A percentile compares a stretch with the other conserved stretches of the same genome.
phyloP scores from a whole-genome alignment of 1,140 invertebrate genomes.

The Drosophila nannoptera region DNA sequence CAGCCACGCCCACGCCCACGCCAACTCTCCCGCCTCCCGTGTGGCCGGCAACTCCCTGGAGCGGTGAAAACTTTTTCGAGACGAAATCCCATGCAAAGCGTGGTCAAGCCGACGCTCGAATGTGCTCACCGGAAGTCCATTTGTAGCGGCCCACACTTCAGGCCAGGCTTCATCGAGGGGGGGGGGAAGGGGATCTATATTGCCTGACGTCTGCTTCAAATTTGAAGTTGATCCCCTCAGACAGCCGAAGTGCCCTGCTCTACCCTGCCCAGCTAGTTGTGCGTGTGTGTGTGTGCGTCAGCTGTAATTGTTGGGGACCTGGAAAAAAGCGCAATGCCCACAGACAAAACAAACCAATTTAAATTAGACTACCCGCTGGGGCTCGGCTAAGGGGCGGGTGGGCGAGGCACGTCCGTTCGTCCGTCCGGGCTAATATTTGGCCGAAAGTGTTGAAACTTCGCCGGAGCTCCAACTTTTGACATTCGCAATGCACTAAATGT shows the following conservation, averaged over 20 bases:
- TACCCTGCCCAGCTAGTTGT: slow-evolving; percentile 31
- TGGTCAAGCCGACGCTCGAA: background rate
- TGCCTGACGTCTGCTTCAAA: too few relatives aligned
- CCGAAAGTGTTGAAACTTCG: slow-evolving; percentile 66
- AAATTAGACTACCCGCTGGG: slow-evolving; percentile 66
- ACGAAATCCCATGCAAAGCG: slow-evolving; percentile 30
- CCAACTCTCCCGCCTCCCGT: slow-evolving; percentile 6
- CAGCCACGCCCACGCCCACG: background rate
- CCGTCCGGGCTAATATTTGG: slow-evolving; percentile 43
- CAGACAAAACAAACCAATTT: slow-evolving; percentile 78
- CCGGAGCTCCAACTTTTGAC: slow-evolving; percentile 64
- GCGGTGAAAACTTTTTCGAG: slow-evolving; percentile 69
- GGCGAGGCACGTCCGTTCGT: slow-evolving; percentile 13
- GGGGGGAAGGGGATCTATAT: too few relatives aligned
- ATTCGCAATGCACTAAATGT: slow-evolving; percentile 73
- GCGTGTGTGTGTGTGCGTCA: slow-evolving; percentile 30
- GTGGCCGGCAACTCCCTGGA: slow-evolving; percentile 54
- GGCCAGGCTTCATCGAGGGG: too few relatives aligned
- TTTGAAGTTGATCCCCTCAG: too few relatives aligned
- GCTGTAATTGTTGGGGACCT: slow-evolving; percentile 68
- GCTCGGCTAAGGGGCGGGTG: too few relatives aligned
- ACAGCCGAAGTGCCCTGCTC: too few relatives aligned
- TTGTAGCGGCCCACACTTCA: too few relatives aligned
- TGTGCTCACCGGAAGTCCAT: background rate
- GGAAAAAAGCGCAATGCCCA: slow-evolving; percentile 73